phyloP scores from a whole-genome alignment of 2,888 invertebrate species.

The Phanerotoma sp. region DNA sequence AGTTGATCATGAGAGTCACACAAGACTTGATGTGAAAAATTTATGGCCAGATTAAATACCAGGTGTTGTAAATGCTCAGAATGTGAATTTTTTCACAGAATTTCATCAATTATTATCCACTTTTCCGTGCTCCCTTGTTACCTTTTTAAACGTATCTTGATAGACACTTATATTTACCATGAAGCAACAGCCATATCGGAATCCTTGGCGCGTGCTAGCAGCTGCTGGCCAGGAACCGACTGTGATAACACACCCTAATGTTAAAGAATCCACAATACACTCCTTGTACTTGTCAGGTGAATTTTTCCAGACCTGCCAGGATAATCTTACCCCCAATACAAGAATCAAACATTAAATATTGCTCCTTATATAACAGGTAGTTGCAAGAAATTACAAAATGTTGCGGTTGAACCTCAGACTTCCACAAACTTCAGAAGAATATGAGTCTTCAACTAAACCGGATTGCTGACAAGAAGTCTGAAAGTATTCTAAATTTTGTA shows the following conservation, averaged over 20 bases:
- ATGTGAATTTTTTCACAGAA: neutral
- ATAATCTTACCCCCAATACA: constrained; percentile 9
- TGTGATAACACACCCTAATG: constrained; percentile 35
- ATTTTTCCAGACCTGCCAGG: constrained; percentile 45
- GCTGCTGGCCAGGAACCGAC: constrained; percentile 46
- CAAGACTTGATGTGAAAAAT: no score
- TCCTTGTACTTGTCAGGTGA: constrained; percentile 53
- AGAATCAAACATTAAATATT: constrained; percentile 28
- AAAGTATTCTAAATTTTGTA: no score
- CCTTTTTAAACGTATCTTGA: constrained; percentile 32
- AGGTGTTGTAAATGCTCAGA: neutral
- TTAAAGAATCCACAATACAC: constrained; percentile 41
- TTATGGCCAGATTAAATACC: no score
- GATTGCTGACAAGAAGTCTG: no score
- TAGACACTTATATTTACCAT: constrained; percentile 41
- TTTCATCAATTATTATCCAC: neutral
- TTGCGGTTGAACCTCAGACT: no score
- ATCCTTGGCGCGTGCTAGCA: constrained; percentile 53
- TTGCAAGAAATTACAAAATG: neutral
- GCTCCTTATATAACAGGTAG: constrained; percentile 42
- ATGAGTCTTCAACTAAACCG: no score
- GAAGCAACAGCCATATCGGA: constrained; percentile 42
- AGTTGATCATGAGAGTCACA: no score
- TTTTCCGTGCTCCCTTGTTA: constrained; percentile 10
- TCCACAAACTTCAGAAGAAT: no score